These are phyloP conservation scores for Amphiprion percula DNA, from an alignment of 2,113 vertebrate species.

Conservation along the genomic window DNA sequence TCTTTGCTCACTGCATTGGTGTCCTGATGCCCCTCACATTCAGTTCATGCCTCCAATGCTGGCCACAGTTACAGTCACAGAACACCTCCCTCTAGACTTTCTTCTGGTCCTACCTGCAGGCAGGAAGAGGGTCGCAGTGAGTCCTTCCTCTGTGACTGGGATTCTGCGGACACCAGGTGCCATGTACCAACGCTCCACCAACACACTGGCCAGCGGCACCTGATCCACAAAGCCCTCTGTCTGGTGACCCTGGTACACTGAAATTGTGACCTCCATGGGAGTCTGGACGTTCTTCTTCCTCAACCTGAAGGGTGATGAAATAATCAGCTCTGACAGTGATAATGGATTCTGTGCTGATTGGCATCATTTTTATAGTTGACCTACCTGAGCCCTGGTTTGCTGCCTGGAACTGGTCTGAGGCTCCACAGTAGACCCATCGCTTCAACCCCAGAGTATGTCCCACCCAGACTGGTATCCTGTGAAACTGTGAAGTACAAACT, in stretches of 20 bases:
- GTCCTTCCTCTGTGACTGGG: conserved; percentile 58
- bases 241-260: conserved; percentile 74
- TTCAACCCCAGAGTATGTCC: conserved; percentile 81
- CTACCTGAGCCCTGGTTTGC: conserved; percentile 79
- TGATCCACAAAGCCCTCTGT: conserved; percentile 65
- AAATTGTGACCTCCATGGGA: conserved; percentile 76
- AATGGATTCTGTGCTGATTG: not conserved
- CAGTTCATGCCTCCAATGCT: too few relatives aligned
- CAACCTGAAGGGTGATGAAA: conserved; percentile 62
- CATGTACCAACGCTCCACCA: conserved; percentile 81
- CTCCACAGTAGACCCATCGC: conserved; percentile 86
- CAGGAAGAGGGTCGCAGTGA: conserved; percentile 79
- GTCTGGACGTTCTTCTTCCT: conserved; percentile 70
- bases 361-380: not conserved
- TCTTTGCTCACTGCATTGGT: too few relatives aligned
- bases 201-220: conserved; percentile 53
- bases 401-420: conserved; percentile 80
- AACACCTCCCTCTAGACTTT: too few relatives aligned
- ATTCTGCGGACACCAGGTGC: conserved; percentile 77
- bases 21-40: too few relatives aligned
- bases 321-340: not conserved
- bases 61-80: too few relatives aligned
- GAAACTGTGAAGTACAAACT: conserved; percentile 59
- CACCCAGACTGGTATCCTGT: conserved; percentile 77
- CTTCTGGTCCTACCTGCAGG: conserved; percentile 75